Base-by-base conservation (phyloP, 2,888 invertebrate species). In the Neoitamus cyanurus region DNA sequence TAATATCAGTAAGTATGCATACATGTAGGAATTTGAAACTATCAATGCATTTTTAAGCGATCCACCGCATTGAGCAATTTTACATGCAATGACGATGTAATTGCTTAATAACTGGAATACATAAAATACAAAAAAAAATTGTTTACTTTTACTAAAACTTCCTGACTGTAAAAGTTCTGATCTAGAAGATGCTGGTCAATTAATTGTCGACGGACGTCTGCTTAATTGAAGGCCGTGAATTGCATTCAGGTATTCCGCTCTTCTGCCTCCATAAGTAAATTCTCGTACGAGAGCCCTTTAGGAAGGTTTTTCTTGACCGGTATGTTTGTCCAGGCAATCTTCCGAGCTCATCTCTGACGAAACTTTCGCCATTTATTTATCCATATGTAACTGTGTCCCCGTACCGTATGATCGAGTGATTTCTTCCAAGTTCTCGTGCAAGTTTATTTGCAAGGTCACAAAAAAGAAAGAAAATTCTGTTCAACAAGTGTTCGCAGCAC, bases 261-360 rank as follows among this genome's bases (percentile, higher is more conserved):
- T 58, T 58, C 58, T 58, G 25, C 25, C 77, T 25, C 46, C 28
- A 46, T 42, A 13, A 58, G 20, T 3, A 46, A 77, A 77, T 77
- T 28, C 28, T 46, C 46, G 42, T 28, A 15, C 46, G 28, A 77
- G 30, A 46, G 77, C 7, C 46, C 11, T 28, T 46, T 11, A 46
- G 20, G 37, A 30, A 77, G 36, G 75, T 11, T 75, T 75, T 75
- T 36, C 75, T 75, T 36, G 75, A 77, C 30, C 42, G n/a, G 42
- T 7, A 25, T 20, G 25, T 30, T 42, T n/a, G 42, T 6, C 28
- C 28, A 15, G 77, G 7, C 4, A 5, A 34, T 73, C 73, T 73
- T 73, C 73, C 20, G 6, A 73, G 34, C 36, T 34, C 73, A 73
- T 73, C 73, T 36, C 9, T 7, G 3, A 20, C 36, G 58, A 36